Evolutionary conservation across 2,797 vertebrate species (phyloP).

Genomic region (Pipistrellus kuhlii): DNA sequence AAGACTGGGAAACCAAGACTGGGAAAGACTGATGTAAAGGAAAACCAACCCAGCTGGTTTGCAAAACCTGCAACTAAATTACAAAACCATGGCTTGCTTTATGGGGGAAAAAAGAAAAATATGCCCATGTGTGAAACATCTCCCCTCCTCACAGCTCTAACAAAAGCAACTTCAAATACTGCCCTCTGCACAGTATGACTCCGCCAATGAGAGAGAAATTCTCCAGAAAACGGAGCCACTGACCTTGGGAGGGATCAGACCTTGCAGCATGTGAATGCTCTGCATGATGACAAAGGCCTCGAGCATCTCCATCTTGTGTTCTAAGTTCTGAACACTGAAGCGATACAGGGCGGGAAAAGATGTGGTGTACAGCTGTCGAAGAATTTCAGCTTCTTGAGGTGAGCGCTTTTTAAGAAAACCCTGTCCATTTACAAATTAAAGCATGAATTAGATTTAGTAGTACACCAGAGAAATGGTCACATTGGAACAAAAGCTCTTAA

Average conservation of each 20-base stretch:
- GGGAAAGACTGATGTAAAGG: background rate
- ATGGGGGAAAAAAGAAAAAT: background rate
- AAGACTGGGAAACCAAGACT: background rate
- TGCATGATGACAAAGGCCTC: constrained; percentile 97
- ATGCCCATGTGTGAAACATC: background rate
- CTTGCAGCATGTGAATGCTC: constrained; percentile 95
- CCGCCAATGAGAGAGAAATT: background rate
- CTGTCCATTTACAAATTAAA: constrained; percentile 84
- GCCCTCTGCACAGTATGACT: background rate
- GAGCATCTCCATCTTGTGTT: constrained; percentile 94
- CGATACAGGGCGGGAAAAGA: constrained; percentile 93
- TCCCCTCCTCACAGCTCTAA: accelerated
- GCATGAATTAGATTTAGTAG: background rate
- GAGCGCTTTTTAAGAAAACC: constrained; percentile 93
- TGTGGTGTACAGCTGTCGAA: constrained; percentile 91
- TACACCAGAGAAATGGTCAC: background rate
- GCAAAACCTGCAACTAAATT: background rate
- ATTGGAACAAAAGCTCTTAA: background rate
- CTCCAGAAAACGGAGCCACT: background rate
- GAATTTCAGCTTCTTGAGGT: constrained; percentile 90
- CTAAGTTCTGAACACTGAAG: constrained; percentile 93
- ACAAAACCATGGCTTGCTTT: background rate
- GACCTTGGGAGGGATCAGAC: constrained; percentile 95
- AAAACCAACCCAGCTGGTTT: background rate
- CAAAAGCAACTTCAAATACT: background rate